Conservation (phyloP, 2,113 vertebrate species). For the Talpa occidentalis region DNA sequence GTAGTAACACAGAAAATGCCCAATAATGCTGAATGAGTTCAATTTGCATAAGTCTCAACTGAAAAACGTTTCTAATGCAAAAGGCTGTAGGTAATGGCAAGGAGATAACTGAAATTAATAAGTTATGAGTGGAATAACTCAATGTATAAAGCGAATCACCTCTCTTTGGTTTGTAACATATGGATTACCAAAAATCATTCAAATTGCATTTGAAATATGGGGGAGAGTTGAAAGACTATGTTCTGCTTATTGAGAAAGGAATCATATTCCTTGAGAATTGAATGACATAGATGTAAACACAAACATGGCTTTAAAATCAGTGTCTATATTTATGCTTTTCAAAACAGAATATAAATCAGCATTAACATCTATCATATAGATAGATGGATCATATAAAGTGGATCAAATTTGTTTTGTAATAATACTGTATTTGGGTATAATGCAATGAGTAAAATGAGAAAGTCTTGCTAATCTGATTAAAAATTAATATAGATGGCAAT, state of each 20-base stretch:
- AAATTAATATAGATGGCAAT: conserved; percentile 17
- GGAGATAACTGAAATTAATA: neutral
- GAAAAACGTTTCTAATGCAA: conserved; percentile 4
- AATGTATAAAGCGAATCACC: neutral
- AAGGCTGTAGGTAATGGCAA: neutral
- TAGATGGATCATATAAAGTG: too few species aligned
- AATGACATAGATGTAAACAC: neutral
- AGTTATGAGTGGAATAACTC: neutral
- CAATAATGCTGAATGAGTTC: neutral
- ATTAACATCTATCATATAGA: neutral
- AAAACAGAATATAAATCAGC: neutral
- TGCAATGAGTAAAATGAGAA: conserved; percentile 20
- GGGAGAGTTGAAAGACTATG: neutral
- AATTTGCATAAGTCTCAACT: neutral
- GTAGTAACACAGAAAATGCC: neutral
- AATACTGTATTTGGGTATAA: conserved; percentile 6
- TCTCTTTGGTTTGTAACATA: neutral
- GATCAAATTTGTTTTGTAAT: conserved; percentile 10
- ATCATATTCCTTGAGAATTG: neutral
- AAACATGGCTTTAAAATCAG: neutral
- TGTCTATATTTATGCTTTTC: neutral
- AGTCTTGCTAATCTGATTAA: conserved; percentile 13
- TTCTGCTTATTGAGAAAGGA: neutral
- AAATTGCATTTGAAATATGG: conserved; percentile 18
- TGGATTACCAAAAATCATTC: neutral